Evolutionary conservation across 2,113 vertebrate species (phyloP).

Genomic region (Phoxinus phoxinus): DNA sequence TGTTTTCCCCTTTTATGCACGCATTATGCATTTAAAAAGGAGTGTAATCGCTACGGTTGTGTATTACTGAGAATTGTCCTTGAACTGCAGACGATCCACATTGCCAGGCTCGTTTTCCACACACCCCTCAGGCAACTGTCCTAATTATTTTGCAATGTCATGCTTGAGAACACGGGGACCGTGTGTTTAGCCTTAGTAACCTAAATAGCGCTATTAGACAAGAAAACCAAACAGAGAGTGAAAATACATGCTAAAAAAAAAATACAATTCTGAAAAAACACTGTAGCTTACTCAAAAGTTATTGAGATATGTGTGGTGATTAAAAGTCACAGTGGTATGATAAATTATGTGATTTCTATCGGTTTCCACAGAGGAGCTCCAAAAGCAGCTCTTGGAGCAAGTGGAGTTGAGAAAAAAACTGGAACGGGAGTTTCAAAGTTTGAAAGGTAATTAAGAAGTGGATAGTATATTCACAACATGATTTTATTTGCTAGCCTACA

Average conservation of each 20-base stretch:
- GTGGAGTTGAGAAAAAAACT: slow-evolving; percentile 96
- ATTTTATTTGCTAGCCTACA: slow-evolving; percentile 45
- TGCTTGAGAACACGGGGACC: slow-evolving; percentile 77
- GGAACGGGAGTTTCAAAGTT: slow-evolving; percentile 95
- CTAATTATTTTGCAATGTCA: slow-evolving; percentile 79
- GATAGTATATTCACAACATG: slow-evolving; percentile 26
- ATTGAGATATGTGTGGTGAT: slow-evolving; percentile 6
- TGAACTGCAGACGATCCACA: slow-evolving; percentile 65
- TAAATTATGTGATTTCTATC: not conserved
- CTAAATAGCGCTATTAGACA: slow-evolving; percentile 20
- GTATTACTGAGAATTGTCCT: slow-evolving; percentile 54
- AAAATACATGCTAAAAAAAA: not conserved
- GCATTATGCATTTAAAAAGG: not conserved
- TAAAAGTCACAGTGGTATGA: slow-evolving; percentile 20
- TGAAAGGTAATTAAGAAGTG: slow-evolving; percentile 85
- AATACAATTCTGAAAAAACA: not conserved
- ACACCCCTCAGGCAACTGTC: slow-evolving; percentile 74
- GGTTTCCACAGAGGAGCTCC: slow-evolving; percentile 86
- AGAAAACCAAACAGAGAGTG: not conserved
- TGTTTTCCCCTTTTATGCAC: not conserved
- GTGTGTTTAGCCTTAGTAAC: slow-evolving; percentile 72
- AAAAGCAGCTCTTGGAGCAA: slow-evolving; percentile 95
- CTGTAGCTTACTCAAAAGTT: not conserved
- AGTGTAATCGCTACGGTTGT: not conserved
- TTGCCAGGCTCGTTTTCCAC: slow-evolving; percentile 44